Percentiles rank a stretch among this genome's conserved stretches.
Conservation (phyloP, 2,888 invertebrate species). For the Drosophila nr. medialis region DNA sequence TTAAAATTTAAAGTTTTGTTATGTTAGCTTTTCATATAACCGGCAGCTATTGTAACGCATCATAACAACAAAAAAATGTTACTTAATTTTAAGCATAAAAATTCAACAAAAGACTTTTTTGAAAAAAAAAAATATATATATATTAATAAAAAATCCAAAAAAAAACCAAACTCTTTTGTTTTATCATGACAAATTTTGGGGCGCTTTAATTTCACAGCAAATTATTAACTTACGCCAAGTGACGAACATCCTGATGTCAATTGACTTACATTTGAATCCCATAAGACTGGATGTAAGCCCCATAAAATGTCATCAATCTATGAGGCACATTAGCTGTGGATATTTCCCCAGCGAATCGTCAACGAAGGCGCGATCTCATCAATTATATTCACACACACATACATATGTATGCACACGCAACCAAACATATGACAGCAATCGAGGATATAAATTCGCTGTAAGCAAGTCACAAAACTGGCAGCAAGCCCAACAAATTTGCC, state of each 20-base stretch:
- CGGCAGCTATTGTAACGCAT: constrained; percentile 26
- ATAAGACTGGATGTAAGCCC: constrained; percentile 7
- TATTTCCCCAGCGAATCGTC: constrained; percentile 51
- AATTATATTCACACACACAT: constrained; percentile 1
- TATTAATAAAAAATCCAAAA: constrained; percentile 16
- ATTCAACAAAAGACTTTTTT: constrained; percentile 58
- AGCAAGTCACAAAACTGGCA: constrained; percentile 4
- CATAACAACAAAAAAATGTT: constrained; percentile 54
- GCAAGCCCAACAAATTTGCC: constrained; percentile 13
- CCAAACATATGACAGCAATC: constrained; percentile 19
- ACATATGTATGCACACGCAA: neutral
- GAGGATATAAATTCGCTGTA: constrained; percentile 16
- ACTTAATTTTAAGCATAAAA: constrained; percentile 62
- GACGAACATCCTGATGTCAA: constrained; percentile 40
- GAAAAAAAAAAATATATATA: constrained; percentile 33
- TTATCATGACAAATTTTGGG: constrained; percentile 45
- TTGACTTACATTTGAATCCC: constrained; percentile 22
- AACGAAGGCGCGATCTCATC: constrained; percentile 36
- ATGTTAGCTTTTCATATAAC: constrained; percentile 71
- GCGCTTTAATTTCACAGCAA: constrained; percentile 34
- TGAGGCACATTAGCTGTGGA: constrained; percentile 27
- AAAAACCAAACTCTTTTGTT: constrained; percentile 16
- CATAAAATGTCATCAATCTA: constrained; percentile 17
- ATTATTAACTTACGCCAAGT: constrained; percentile 4
- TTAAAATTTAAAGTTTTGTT: constrained; percentile 74